Evolutionary conservation across 1,140 invertebrate species (phyloP), one percentile per base, ranked within the genome.

Genomic region (Drosophila nigrodunni): DNA sequence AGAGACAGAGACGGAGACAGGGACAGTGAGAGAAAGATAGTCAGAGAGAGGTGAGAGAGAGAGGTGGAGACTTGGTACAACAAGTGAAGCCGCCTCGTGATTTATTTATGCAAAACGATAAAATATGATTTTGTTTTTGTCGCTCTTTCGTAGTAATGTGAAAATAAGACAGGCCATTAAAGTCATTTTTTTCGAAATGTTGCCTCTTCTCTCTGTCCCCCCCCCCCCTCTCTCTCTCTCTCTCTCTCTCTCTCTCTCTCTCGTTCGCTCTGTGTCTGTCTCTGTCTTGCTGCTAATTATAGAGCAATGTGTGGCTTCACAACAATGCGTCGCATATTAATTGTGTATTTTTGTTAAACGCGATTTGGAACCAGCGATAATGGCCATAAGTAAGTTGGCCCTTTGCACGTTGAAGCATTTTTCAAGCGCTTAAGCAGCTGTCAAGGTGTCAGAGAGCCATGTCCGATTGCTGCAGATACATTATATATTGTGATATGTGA

Each of bases 31-130:
- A 54, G 11, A 8, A 13, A 11, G 37, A 30, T 5, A 54, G 11
- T 9, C 5, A 21, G 37, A 11, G 30, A 55, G 34, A 52, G 46
- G 5, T 4, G 10, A 60, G n/a, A 21, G 37, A 11, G 30, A 55
- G 34, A 52, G 46, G 5, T 4, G 10, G 60, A 73, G 54, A 10
- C 69, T 67, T 57, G 57, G 50, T 69, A 70, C 73, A 78, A 80
- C 77, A 74, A 73, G 75, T 72, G 73, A 62, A 66, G 50, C 61
- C 72, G 68, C 67, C 59, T 62, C 50, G 72, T 87, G 83, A 88
- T 88, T 88, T 88, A 88, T 88, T 88, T 83, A 88, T 80, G 83
- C 85, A 80, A 68, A 81, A 64, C 83, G 64, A 80, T 78, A 88
- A 87, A 89, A 88, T 89, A 88, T 89, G 80, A 89, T 80, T 82